Conservation (phyloP, 1,140 invertebrate genomes). For the Brachionus paranguensis region DNA sequence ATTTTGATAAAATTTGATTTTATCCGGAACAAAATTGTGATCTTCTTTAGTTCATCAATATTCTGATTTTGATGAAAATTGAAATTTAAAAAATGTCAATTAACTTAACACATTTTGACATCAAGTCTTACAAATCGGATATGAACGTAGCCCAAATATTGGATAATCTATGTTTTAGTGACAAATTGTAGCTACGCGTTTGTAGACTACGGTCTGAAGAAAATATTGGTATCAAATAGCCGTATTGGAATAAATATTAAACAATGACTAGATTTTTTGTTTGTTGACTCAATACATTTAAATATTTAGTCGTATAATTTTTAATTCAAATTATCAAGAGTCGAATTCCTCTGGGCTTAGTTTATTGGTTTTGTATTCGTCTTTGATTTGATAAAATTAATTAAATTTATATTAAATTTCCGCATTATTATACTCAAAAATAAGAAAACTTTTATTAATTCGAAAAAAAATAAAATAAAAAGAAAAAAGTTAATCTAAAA, state of each 20-base stretch:
- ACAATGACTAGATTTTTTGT: not conserved
- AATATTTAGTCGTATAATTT: not conserved
- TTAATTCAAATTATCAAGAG: constrained; percentile 1
- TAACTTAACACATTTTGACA: not conserved
- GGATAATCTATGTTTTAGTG: not conserved
- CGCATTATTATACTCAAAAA: not conserved
- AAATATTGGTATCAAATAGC: not conserved
- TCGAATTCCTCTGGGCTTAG: not conserved
- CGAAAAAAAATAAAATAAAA: not conserved
- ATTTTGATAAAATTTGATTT: not conserved
- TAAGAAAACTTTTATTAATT: not conserved
- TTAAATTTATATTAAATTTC: constrained; percentile 6
- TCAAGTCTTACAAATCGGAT: not conserved
- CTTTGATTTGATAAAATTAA: not conserved
- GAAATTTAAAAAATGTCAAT: not conserved
- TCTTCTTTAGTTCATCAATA: not conserved
- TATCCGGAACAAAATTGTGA: not conserved
- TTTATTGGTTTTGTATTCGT: not conserved
- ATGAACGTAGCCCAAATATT: not conserved
- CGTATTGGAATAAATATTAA: not conserved
- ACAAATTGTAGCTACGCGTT: not conserved
- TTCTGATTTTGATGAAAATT: not conserved
- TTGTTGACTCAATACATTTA: not conserved
- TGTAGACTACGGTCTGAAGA: not conserved
- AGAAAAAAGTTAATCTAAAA: not conserved